These are phyloP conservation scores for Stictocephala bisonia DNA, from an alignment of 2,888 invertebrate species.

Conservation along the genomic window DNA sequence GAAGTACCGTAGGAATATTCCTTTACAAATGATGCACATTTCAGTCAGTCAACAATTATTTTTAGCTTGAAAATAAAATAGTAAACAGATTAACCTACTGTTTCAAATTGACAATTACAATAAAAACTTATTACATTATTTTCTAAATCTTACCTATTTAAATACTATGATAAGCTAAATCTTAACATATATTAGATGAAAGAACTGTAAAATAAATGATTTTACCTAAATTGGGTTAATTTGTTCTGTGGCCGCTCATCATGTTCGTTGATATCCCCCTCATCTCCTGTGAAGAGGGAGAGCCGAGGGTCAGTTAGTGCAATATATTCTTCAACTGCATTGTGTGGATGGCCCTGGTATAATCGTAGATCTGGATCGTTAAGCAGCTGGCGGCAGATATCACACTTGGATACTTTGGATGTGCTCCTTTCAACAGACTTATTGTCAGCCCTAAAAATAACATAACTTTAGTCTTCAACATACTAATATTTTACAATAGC, in stretches of 20 bases:
- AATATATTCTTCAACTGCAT: slow-evolving; percentile 80
- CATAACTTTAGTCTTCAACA: slow-evolving; percentile 39
- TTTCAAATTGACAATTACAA: too few relatives aligned
- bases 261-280: slow-evolving; percentile 66
- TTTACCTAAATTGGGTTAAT: slow-evolving; percentile 67
- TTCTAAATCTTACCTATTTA: too few relatives aligned
- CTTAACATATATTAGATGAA: background rate
- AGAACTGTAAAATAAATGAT: background rate
- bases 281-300: slow-evolving; percentile 77
- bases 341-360: slow-evolving; percentile 81
- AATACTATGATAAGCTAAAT: background rate
- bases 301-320: slow-evolving; percentile 80
- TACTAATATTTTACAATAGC: too few relatives aligned
- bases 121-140: background rate
- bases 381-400: slow-evolving; percentile 67
- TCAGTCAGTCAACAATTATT: too few relatives aligned
- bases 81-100: too few relatives aligned
- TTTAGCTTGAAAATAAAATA: too few relatives aligned
- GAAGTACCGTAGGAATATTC: too few relatives aligned
- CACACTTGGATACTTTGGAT: slow-evolving; percentile 62
- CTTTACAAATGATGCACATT: too few relatives aligned
- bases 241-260: slow-evolving; percentile 73
- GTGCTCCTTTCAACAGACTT: background rate
- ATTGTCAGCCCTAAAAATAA: background rate
- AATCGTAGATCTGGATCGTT: slow-evolving; percentile 66